Percentiles rank a stretch among this genome's conserved stretches.
Conservation (phyloP, 37 sponge, comb jelly and placozoan species). For the Ephydatia muelleri region DNA sequence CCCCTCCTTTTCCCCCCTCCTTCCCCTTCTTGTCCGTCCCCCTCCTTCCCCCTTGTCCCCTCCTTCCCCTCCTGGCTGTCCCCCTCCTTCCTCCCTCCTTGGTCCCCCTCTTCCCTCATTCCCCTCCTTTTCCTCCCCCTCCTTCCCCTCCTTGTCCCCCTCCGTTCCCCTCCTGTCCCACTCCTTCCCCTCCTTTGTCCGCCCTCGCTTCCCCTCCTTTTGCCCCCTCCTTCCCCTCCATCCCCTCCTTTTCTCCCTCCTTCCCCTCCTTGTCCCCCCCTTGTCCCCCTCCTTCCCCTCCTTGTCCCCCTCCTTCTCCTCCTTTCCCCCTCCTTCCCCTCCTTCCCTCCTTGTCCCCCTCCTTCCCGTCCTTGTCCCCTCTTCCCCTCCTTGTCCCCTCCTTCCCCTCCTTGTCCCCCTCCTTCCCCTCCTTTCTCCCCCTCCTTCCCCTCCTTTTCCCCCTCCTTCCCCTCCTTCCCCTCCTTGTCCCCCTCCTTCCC, state of each 20-base stretch:
- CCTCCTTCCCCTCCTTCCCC: neutral
- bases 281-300: no score
- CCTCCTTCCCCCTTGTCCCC: neutral
- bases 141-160: neutral
- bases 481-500: no score
- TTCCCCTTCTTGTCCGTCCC: neutral
- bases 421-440: neutral
- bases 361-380: no score
- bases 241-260: neutral
- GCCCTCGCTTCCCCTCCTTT: neutral
- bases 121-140: neutral
- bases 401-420: no score
- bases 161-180: neutral
- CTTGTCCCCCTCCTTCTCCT: neutral
- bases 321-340: neutral
- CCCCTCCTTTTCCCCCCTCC: neutral
- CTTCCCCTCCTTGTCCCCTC: no score
- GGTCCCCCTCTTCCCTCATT: neutral
- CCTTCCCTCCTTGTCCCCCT: neutral
- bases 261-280: neutral
- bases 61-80: neutral
- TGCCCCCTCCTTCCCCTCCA: neutral
- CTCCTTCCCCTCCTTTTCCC: neutral
- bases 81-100: neutral
- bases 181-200: neutral